Percentiles rank a stretch among this genome's conserved stretches.
phyloP scores from a whole-genome alignment of 37 sponge, comb jelly and placozoan genomes.

The Theonella swinhoei region DNA sequence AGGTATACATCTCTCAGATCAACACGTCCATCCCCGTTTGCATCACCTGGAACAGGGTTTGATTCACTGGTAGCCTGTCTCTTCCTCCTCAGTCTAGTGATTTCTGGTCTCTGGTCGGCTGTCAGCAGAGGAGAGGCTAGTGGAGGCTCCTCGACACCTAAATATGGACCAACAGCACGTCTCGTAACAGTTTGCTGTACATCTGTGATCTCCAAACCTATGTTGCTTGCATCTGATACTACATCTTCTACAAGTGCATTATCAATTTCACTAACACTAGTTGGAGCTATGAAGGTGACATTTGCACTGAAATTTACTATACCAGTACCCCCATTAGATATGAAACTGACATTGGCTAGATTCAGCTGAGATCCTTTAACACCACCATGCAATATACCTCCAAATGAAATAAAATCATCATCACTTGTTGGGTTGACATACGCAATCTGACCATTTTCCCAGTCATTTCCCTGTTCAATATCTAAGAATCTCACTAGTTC shows the following conservation, averaged over 20 bases:
- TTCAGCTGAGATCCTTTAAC: constrained; percentile 15
- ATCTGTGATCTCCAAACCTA: constrained; percentile 1
- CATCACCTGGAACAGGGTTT: constrained; percentile 30
- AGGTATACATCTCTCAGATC: constrained; percentile 66
- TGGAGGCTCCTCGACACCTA: no score
- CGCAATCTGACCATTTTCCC: constrained; percentile 42
- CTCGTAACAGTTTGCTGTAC: background rate
- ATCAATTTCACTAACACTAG: constrained; percentile 4
- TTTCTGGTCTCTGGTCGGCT: background rate
- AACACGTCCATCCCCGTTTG: constrained; percentile 60
- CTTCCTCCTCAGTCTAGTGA: background rate
- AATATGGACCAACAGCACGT: background rate
- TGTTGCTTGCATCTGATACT: constrained; percentile 7
- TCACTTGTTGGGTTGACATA: background rate
- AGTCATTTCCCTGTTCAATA: constrained; percentile 27
- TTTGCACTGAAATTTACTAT: constrained; percentile 19
- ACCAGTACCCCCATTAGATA: background rate
- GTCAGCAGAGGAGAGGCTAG: background rate
- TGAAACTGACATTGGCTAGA: constrained; percentile 45
- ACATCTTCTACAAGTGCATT: background rate
- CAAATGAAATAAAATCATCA: constrained; percentile 21
- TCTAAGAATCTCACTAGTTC: constrained; percentile 1
- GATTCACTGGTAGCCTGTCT: background rate
- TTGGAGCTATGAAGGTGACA: constrained; percentile 6
- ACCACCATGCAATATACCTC: constrained; percentile 56